phyloP scores from a whole-genome alignment of 2,797 vertebrate genomes.

The Threskiornis aethiopicus region DNA sequence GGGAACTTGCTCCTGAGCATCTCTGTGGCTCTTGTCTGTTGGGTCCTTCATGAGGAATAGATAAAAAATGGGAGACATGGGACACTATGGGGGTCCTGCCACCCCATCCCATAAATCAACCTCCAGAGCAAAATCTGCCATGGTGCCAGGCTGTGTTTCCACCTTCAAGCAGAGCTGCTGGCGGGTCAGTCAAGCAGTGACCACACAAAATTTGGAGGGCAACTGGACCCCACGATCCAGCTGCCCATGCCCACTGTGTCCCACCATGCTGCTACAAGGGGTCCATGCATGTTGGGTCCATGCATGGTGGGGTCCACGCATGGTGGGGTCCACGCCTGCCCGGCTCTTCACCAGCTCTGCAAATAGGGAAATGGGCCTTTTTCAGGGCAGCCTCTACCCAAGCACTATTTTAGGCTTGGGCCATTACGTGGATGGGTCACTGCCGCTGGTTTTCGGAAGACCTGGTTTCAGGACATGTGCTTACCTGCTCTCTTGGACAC shows the following conservation, averaged over 20 bases:
- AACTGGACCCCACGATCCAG: background rate
- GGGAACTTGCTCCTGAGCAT: background rate
- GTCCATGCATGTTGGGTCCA: fast-evolving
- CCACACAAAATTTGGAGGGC: background rate
- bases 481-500: background rate
- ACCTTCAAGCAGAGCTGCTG: background rate
- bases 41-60: background rate
- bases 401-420: background rate
- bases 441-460: background rate
- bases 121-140: fast-evolving
- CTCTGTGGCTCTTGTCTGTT: background rate
- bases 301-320: fast-evolving
- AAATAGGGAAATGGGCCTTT: background rate
- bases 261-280: background rate
- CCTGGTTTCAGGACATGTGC: background rate
- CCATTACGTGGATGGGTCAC: fast-evolving
- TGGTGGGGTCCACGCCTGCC: fast-evolving
- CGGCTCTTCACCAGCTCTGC: background rate
- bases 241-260: background rate
- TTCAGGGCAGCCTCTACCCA: background rate
- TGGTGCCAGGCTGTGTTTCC: background rate
- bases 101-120: background rate
- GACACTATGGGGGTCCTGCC: background rate
- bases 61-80: fast-evolving
- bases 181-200: fast-evolving